These are phyloP conservation scores for Melanocharis versteri DNA, from an alignment of 2,113 vertebrate species.

Conservation along the genomic window DNA sequence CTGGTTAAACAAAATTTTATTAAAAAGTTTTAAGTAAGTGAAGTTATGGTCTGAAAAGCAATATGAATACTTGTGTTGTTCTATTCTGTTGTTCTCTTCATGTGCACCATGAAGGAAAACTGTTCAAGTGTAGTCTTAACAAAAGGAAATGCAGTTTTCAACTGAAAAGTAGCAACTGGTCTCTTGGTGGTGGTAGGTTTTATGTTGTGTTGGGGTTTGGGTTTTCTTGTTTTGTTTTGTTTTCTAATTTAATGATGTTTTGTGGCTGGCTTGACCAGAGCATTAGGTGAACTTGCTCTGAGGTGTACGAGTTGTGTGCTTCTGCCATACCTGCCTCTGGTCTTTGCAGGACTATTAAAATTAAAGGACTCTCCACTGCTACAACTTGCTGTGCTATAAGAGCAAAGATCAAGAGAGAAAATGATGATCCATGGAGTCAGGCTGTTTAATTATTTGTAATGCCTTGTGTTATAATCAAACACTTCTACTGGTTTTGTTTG, in stretches of 20 bases:
- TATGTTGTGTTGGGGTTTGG: neutral
- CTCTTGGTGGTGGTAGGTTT: neutral
- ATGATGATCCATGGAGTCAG: neutral
- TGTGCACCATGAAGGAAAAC: neutral
- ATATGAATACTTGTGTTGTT: neutral
- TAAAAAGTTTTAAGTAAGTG: neutral
- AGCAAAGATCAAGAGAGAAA: neutral
- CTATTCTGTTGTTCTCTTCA: neutral
- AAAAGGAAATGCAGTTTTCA: neutral
- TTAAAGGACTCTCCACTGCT: neutral
- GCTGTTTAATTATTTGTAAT: neutral
- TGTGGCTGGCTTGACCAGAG: neutral
- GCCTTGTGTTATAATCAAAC: neutral
- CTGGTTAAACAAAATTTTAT: neutral
- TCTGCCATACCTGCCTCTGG: neutral
- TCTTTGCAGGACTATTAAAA: neutral
- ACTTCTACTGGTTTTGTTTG: neutral
- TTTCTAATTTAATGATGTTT: neutral
- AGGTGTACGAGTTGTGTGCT: neutral
- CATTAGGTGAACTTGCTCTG: neutral
- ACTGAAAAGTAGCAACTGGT: neutral
- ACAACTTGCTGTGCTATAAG: neutral
- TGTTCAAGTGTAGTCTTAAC: neutral
- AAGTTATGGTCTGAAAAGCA: neutral
- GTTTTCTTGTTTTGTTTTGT: neutral